phyloP scores from a whole-genome alignment of 2,113 vertebrate genomes.

The Meles meles region DNA sequence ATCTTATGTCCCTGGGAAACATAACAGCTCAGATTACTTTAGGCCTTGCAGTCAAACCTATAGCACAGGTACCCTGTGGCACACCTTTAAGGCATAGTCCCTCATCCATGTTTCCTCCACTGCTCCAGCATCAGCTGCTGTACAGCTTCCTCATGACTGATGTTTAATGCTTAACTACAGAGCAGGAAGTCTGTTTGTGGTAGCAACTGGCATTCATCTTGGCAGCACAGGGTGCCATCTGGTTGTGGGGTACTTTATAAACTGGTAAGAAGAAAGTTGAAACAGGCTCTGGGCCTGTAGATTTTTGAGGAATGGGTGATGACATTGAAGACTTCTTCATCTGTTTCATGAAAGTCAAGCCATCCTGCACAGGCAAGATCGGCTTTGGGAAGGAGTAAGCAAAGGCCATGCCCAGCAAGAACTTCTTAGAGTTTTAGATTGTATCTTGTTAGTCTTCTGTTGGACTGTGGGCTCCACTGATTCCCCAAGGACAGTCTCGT shows the following conservation, averaged over 20 bases:
- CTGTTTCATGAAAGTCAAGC: background rate
- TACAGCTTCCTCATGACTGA: background rate
- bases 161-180: background rate
- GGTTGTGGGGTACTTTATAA: background rate
- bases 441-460: background rate
- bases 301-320: background rate
- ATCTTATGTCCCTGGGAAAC: background rate
- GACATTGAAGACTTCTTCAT: background rate
- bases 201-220: background rate
- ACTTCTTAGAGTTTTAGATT: background rate
- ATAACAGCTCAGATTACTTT: background rate
- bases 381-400: background rate
- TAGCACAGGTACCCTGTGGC: background rate
- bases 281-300: background rate
- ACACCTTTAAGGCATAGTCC: background rate
- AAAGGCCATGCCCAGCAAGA: background rate
- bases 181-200: background rate
- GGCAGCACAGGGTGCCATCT: background rate
- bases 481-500: background rate
- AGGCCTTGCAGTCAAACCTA: background rate
- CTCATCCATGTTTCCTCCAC: background rate
- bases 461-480: background rate
- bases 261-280: background rate
- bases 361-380: background rate
- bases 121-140: background rate